Percentiles rank a stretch among this genome's conserved stretches.
phyloP scores from a whole-genome alignment of 2,113 vertebrate species.

The Pantherophis guttatus region DNA sequence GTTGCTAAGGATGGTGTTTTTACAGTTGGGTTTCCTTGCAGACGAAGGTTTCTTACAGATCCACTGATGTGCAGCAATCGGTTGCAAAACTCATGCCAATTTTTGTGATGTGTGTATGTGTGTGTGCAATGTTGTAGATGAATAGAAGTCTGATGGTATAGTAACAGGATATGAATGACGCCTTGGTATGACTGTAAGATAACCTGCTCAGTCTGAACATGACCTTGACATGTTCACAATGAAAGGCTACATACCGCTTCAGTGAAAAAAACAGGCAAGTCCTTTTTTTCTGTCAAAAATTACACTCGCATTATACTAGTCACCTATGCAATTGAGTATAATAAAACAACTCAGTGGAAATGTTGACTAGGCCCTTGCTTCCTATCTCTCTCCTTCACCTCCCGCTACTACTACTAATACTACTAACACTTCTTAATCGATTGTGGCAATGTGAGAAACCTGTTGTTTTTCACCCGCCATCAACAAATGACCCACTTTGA shows the following conservation, averaged over 20 bases:
- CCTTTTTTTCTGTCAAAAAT: slow-evolving; percentile 6
- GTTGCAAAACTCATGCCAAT: not conserved
- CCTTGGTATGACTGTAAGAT: not conserved
- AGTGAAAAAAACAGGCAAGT: slow-evolving; percentile 21
- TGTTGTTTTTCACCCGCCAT: not conserved
- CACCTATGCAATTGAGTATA: not conserved
- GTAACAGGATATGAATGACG: not conserved
- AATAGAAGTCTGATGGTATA: not conserved
- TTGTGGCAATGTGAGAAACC: not conserved
- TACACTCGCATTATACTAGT: not conserved
- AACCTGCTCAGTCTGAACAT: fast-evolving
- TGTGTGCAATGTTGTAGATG: not conserved
- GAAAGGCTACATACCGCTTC: not conserved
- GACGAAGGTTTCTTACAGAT: fast-evolving
- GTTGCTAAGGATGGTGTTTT: fast-evolving
- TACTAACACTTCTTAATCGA: not conserved
- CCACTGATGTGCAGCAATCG: not conserved
- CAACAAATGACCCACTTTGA: not conserved
- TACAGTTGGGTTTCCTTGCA: not conserved
- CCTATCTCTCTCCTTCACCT: not conserved
- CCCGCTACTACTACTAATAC: not conserved
- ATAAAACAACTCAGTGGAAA: not conserved
- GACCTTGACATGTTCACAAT: slow-evolving; percentile 22
- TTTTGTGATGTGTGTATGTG: fast-evolving
- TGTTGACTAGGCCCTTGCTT: not conserved